Conservation (phyloP, 2,113 vertebrate genomes). For the Colaptes auratus region DNA sequence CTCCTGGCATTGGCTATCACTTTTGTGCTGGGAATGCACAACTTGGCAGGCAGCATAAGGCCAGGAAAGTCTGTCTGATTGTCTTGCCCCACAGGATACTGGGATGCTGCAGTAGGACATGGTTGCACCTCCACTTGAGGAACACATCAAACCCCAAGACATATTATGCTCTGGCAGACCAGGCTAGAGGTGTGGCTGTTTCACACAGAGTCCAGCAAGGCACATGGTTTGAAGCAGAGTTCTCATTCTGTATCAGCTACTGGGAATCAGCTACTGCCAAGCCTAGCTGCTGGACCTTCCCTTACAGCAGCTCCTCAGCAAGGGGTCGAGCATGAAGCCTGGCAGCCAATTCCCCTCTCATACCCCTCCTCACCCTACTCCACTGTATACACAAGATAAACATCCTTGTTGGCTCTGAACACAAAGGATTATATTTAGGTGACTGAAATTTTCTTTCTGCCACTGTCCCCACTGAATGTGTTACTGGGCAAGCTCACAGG, state of each 20-base stretch:
- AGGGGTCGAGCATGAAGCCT: neutral
- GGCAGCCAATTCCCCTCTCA: neutral
- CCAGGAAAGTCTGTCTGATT: neutral
- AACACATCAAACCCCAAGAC: neutral
- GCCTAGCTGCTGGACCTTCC: neutral
- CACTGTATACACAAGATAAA: neutral
- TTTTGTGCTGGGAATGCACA: neutral
- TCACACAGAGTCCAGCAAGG: accelerated
- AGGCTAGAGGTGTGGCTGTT: neutral
- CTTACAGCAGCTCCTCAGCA: neutral
- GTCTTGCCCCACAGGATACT: accelerated
- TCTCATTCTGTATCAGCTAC: neutral
- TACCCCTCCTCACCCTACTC: neutral
- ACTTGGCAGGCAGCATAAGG: accelerated
- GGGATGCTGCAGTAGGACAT: neutral
- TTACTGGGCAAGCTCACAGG: neutral
- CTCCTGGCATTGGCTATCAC: neutral
- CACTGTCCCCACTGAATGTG: neutral
- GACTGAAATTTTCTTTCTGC: neutral
- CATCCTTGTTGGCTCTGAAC: neutral
- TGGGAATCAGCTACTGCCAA: too few species aligned
- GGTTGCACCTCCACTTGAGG: neutral
- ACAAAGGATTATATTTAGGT: too few species aligned
- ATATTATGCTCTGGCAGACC: neutral
- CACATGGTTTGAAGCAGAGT: neutral